Base-by-base conservation (phyloP, 2,113 vertebrate genomes). In the Nothobranchius furzeri region DNA sequence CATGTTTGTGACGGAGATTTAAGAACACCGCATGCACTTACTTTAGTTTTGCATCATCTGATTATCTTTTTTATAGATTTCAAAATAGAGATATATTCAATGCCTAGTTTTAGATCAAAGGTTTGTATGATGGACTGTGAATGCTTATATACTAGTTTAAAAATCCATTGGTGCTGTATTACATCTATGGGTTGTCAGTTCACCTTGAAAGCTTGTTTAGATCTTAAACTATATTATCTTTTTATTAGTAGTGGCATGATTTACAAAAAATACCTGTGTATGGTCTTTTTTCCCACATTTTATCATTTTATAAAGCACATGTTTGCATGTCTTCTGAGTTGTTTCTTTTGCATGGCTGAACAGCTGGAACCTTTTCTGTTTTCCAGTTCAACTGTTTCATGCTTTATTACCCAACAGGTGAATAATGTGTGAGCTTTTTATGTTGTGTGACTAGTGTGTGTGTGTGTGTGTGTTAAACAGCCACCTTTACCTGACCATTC, bases 401-500 rank as follows among this genome's bases (percentile, higher is more conserved):
- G 42, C 11, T 43, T 71, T 30, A 45, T 35, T 78, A 43, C 52
- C 40, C 57, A 59, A 36, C n/a, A 60, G 65, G 46, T 61, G 35
- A 68, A 20, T 17, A 2, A 30, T 1, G 0, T 45, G 73, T 73
- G 1, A 30, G 30, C 1, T 30, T 30, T 30, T 30, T 73, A 75
- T 30, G 30, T 30, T 30, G 30, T 30, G 30, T 30, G 30, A 30
- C 30, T 30, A 45, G 52, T 66, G 68, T 59, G 15, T 63, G 20
- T 70, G 15, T 43, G 46, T 68, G 35, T 62, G 64, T 71, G 62
- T 82, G 74, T 85, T 78, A 55, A 83, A 59, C 60, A 76, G 61
- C 53, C 77, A 77, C 84, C 84, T 90, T 87, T 82, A 81, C 58
- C 73, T 75, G 73, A 85, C 64, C 75, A 71, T 48, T 83, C 74